phyloP scores from a whole-genome alignment of 2,113 vertebrate species.

The Colinus virginianus region DNA sequence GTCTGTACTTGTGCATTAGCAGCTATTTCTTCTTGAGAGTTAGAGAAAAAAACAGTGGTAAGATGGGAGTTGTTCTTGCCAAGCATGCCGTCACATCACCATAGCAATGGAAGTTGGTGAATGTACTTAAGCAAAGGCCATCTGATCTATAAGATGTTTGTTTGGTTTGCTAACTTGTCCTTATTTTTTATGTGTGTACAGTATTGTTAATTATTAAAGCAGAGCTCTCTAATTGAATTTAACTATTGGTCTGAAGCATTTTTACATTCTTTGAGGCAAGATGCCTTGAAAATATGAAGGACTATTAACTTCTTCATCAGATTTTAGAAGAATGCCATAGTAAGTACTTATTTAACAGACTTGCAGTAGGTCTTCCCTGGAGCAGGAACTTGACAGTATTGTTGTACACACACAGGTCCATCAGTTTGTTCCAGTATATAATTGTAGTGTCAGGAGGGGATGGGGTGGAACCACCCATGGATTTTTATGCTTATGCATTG shows the following conservation, averaged over 20 bases:
- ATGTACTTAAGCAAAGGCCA: neutral
- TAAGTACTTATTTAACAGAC: neutral
- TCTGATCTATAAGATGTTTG: neutral
- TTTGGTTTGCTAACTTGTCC: neutral
- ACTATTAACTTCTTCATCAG: neutral
- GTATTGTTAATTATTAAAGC: neutral
- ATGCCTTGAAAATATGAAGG: neutral
- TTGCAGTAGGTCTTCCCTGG: neutral
- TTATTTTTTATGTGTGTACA: rapidly evolving
- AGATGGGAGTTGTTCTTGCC: neutral
- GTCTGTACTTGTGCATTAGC: neutral
- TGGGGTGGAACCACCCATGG: neutral
- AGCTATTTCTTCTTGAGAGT: neutral
- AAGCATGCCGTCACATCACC: neutral
- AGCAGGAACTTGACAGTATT: neutral
- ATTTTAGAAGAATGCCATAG: neutral
- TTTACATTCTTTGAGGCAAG: neutral
- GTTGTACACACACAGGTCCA: neutral
- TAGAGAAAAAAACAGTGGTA: neutral
- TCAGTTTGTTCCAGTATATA: neutral
- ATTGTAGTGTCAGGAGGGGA: neutral
- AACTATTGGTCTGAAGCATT: neutral
- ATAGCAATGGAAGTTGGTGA: neutral
- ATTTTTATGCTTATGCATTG: neutral
- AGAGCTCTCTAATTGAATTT: neutral